Base-by-base conservation (phyloP, 2,113 vertebrate genomes). In the Kobus ellipsiprymnus region DNA sequence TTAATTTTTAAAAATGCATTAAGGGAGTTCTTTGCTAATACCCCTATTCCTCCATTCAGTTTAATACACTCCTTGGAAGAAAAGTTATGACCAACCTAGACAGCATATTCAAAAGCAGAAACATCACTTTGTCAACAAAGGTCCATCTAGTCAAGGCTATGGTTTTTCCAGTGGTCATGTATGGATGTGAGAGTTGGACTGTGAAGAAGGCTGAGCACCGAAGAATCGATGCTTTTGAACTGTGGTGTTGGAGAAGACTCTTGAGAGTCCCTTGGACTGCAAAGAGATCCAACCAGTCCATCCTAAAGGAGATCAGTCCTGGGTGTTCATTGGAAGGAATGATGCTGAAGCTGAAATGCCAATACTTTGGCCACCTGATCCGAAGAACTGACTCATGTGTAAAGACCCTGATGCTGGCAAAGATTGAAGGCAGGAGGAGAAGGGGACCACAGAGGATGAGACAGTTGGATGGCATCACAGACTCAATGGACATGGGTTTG, bases 161-260 rank as follows among this genome's bases (percentile, higher is more conserved):
- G 8, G 33, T 5, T 36, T 36, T 67, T 67, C 33, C 64, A 67
- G 33, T 36, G 33, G 17, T 67, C 33, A 67, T 21, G 33, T 36
- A 36, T 67, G 64, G 64, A 36, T 67, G 33, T 19, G 17, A 36
- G 64, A 21, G 8, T 10, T 67, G 8, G 64, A 67, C 33, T 67
- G 5, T 21, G 2, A 67, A 36, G 33, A 67, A 36, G 36, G 4
- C 64, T 36, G 33, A 67, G 17, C 0, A 0, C 17, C 0, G 0
- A 67, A 67, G 33, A 36, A 36, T 36, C 5, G 8, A 67, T 67
- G 33, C 8, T 67, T 36, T 67, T 36, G 64, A 67, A 67, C 64
- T 67, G 64, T 67, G 17, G 64, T 21, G 33, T 21, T 67, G n/a
- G 17, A 36, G 33, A 67, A 67, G 64, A 67, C n/a, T 21, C 17